Evolutionary conservation across 2,797 vertebrate genomes (phyloP), one percentile per base, ranked within the genome.

Genomic region (Cyclura pinguis): DNA sequence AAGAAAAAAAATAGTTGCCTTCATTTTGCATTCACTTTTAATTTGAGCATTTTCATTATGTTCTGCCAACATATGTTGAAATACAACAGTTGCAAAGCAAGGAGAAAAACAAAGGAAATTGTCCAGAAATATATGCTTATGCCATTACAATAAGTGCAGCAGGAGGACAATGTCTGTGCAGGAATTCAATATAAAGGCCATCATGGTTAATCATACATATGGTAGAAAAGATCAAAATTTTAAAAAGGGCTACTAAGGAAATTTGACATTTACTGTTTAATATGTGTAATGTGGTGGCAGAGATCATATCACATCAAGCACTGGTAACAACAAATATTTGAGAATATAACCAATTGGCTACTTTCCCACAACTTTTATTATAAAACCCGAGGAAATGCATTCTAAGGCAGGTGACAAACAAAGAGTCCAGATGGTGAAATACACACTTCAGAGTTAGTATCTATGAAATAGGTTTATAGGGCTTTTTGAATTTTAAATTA

Each of bases 401-500:
- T 82, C 47, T 16, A 87, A 42, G 14, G 50, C 38, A 90, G 88
- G 38, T 69, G 76, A 35, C 0, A 73, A 74, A 86, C 20, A 87
- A 35, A 18, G 50, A 59, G 5, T 3, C 8, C 73, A 72, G 47
- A 87, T 93, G 86, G 47, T 73, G 42, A 89, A 89, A 16, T 22
- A 27, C 1, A 77, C 1, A 67, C 14, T 86, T 87, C 88, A 88
- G 1, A 88, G 22, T 80, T 90, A 3, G 2, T 89, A 0, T 7
- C 55, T 80, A 67, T 78, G 77, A 59, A 64, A 0, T 14, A 35
- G 76, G 14, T 42, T 69, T 83, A 72, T 83, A 78, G 83, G 32
- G 24, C 64, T 91, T 92, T 55, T 93, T 89, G 27, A 4, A 9
- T 88, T 73, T 59, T 92, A 91, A 87, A 64, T 6, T 13, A 29